Conservation (phyloP, 2,888 invertebrate genomes). For the Lasioglossum marginatum region DNA sequence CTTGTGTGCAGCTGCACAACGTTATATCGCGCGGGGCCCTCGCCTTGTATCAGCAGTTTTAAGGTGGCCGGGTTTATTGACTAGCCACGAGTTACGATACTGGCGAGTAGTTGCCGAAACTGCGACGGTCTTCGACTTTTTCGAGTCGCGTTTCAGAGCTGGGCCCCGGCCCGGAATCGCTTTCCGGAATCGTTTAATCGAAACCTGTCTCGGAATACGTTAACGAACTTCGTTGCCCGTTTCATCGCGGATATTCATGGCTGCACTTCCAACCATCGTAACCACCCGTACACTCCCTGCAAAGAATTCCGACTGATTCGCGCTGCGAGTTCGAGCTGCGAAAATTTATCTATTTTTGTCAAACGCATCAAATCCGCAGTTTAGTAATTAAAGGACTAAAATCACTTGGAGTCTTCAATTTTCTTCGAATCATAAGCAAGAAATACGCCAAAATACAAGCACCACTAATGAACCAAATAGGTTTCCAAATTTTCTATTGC, state of each 20-base stretch:
- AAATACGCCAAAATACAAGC: not conserved
- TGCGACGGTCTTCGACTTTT: constrained; percentile 22
- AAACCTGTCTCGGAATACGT: constrained; percentile 1
- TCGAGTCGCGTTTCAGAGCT: not conserved
- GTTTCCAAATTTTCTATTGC: not conserved
- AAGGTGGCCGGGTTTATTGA: constrained; percentile 45
- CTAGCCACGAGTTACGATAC: constrained; percentile 64
- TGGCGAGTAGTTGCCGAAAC: constrained; percentile 64
- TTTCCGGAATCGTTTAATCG: constrained; percentile 6
- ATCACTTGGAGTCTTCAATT: no score
- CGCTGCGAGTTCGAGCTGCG: not conserved
- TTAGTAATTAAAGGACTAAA: no score
- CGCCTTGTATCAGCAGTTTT: constrained; percentile 42
- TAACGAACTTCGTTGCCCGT: constrained; percentile 42
- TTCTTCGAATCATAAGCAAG: no score
- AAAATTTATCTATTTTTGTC: no score
- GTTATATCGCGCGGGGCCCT: not conserved
- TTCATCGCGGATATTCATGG: constrained; percentile 8
- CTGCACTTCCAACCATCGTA: not conserved
- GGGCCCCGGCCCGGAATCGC: not conserved
- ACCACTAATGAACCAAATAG: not conserved
- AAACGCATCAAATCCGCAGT: no score
- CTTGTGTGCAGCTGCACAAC: constrained; percentile 5
- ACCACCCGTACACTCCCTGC: not conserved
- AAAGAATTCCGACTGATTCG: not conserved